These are phyloP conservation scores for Aphaenogaster rudis DNA, from an alignment of 1,140 invertebrate genomes.

Conservation along the genomic window DNA sequence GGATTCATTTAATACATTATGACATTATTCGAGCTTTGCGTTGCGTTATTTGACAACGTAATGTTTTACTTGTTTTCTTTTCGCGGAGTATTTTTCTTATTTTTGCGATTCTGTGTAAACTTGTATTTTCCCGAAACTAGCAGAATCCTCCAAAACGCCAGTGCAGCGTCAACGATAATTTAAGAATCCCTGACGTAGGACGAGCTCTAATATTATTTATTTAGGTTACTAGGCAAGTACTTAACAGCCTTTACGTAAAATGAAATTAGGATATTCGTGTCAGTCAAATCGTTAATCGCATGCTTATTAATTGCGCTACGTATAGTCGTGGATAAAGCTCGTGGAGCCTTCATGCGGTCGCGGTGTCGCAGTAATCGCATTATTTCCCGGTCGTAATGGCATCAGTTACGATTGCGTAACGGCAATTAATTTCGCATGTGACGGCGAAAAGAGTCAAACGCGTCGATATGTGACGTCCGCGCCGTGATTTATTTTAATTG, in stretches of 20 bases:
- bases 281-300: neutral
- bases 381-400: neutral
- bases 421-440: conserved; percentile 32
- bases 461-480: neutral
- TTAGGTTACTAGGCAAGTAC: neutral
- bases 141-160: neutral
- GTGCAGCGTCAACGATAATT: neutral
- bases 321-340: neutral
- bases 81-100: neutral
- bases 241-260: neutral
- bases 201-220: conserved; percentile 12
- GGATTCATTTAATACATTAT: neutral
- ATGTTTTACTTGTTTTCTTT: neutral
- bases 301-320: neutral
- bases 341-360: neutral
- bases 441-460: neutral
- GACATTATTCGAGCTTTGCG: neutral
- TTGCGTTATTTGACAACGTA: neutral
- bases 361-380: conserved; percentile 23
- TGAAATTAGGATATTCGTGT: neutral
- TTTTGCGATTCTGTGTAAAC: neutral
- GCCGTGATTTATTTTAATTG: conserved; percentile 47
- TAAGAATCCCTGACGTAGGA: neutral
- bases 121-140: neutral
- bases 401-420: conserved; percentile 35